Base-by-base conservation (phyloP, 2,888 invertebrate species). In the Drosophila percnosoma region DNA sequence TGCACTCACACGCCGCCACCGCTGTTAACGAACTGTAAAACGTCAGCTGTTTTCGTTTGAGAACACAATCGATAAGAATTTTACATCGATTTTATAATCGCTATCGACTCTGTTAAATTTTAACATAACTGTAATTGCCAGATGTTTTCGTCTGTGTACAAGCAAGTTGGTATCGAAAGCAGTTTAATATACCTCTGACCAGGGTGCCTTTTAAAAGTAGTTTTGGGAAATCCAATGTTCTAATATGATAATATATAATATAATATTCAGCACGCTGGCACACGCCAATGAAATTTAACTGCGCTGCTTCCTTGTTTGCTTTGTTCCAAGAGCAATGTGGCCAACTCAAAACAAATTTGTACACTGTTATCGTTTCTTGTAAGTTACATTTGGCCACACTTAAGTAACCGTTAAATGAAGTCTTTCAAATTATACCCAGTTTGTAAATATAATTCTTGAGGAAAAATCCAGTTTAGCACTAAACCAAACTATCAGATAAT, bases 21-120 rank as follows among this genome's bases (percentile, higher is more conserved):
- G 71, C 80, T 76, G 80, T 78, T 80, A 78, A 75, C 57, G 45
- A 66, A 77, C 77, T 77, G 77, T 75, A 80, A 76, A 40, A 34
- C 58, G 80, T 75, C 77, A 77, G 77, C 77, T 77, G 77, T 75
- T 80, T 66, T 51, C 68, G 68, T 58, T 52, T 57, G 49, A 13
- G 6, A 61, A 11, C 18, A 64, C 45, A 76, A 79, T 61, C 80
- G 80, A 76, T 64, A 55, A 34, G 0, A 8, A 11, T 4, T 31
- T 2, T 4, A 13, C 6, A 59, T 59, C 66, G 74, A 52, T 42
- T n/a, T 38, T 18, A 29, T 15, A 54, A 11, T 21, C 15, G 31
- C 15, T n/a, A 49, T 53, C 45, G 33, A 27, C n/a, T 11, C 38
- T 74, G 71, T 73, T 66, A 61, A 24, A n/a, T 10, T 1, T 4